Percentiles rank a stretch among this genome's conserved stretches.
Conservation (phyloP, 1,140 invertebrate species). For the Drosophila paulistorum region DNA sequence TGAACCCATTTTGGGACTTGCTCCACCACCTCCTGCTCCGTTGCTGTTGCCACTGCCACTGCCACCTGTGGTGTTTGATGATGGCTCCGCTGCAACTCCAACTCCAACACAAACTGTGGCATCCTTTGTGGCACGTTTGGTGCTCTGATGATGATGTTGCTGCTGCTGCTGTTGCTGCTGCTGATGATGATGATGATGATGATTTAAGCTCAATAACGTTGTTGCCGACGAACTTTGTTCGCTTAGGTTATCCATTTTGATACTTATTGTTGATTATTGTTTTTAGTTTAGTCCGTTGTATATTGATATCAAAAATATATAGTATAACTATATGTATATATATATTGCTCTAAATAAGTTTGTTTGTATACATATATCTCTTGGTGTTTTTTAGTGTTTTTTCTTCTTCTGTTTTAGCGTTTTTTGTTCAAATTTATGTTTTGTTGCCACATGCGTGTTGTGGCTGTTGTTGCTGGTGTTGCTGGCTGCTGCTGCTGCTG, state of each 20-base stretch:
- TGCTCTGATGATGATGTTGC: neutral
- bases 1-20: slow-evolving; percentile 87
- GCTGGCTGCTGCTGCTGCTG: slow-evolving; percentile 5
- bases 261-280: neutral
- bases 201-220: slow-evolving; percentile 7
- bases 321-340: neutral
- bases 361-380: slow-evolving; percentile 9
- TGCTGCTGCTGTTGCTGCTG: slow-evolving; percentile 18
- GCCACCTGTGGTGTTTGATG: slow-evolving; percentile 25
- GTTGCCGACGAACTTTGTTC: slow-evolving; percentile 40
- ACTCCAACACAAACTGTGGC: slow-evolving; percentile 24
- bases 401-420: slow-evolving; percentile 7
- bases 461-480: slow-evolving; percentile 20
- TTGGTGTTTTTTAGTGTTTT: slow-evolving; percentile 2
- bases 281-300: slow-evolving; percentile 17
- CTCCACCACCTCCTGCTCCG: slow-evolving; percentile 47
- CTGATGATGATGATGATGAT: neutral
- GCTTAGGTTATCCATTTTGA: slow-evolving; percentile 48
- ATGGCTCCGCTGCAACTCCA: no score
- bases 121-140: slow-evolving; percentile 17
- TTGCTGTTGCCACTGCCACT: slow-evolving; percentile 26
- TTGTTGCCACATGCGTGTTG: slow-evolving; percentile 13
- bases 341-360: slow-evolving; percentile 2
- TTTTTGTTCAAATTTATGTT: slow-evolving; percentile 29
- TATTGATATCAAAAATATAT: slow-evolving; percentile 50